Conservation (phyloP, 2,113 vertebrate genomes). For the Trichechus manatus region DNA sequence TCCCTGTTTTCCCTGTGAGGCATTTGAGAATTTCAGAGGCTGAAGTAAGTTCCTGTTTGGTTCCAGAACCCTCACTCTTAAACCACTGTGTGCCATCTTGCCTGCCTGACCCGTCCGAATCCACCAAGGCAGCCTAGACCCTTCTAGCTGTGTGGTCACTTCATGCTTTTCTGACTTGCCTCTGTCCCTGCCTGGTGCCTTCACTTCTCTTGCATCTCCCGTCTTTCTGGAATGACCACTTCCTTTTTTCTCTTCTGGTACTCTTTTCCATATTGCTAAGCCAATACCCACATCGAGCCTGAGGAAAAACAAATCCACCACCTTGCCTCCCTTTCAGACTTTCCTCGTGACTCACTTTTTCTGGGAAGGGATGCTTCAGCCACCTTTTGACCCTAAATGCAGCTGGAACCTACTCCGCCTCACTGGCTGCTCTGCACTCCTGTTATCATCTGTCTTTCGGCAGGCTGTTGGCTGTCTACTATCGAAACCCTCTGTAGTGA, state of each 20-base stretch:
- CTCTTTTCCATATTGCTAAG: constrained; percentile 43
- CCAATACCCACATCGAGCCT: constrained; percentile 10
- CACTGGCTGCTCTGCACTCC: constrained; percentile 65
- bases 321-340: constrained; percentile 72
- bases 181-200: not conserved
- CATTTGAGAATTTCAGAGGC: not conserved
- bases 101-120: fast-evolving
- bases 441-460: constrained; percentile 57
- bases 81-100: fast-evolving
- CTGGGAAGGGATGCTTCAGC: constrained; percentile 79
- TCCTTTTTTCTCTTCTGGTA: not conserved
- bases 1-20: not conserved
- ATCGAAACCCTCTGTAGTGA: constrained; percentile 2
- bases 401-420: constrained; percentile 63
- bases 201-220: not conserved
- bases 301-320: constrained; percentile 54
- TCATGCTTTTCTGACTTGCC: not conserved
- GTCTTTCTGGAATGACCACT: not conserved
- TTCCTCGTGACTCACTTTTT: constrained; percentile 78
- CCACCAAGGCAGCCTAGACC: too few relatives aligned
- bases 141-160: fast-evolving
- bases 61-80: not conserved
- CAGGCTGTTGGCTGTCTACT: constrained; percentile 43
- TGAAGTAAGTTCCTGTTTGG: not conserved
- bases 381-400: constrained; percentile 76